These are phyloP conservation scores for Crocallis elinguaria DNA, from an alignment of 2,888 invertebrate genomes.

Conservation along the genomic window DNA sequence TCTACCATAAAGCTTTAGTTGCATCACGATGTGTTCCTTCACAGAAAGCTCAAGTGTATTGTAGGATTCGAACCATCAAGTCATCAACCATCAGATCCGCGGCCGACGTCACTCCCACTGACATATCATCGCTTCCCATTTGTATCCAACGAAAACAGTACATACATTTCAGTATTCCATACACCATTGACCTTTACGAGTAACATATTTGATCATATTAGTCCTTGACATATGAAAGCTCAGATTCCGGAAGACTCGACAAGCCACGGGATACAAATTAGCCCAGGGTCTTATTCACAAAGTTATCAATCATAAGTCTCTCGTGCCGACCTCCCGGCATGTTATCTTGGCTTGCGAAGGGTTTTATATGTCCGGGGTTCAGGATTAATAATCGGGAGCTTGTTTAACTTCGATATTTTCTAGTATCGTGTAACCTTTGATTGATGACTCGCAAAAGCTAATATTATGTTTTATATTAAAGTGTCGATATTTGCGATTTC, in stretches of 20 bases:
- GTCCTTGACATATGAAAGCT: constrained; percentile 17
- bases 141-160: no score
- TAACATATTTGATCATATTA: neutral
- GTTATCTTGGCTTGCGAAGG: constrained; percentile 28
- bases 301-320: constrained; percentile 38
- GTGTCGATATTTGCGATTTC: no score
- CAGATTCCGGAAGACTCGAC: constrained; percentile 17
- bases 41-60: no score
- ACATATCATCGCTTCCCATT: no score
- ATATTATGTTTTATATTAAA: no score
- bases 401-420: constrained; percentile 14
- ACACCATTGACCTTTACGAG: neutral
- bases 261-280: constrained; percentile 35
- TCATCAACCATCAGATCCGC: no score
- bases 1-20: no score
- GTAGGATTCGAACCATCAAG: no score
- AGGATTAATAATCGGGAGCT: constrained; percentile 28
- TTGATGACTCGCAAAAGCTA: neutral
- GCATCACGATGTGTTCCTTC: no score
- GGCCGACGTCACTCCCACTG: no score
- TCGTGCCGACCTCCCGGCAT: constrained; percentile 21
- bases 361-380: constrained; percentile 21
- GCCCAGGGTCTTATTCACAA: constrained; percentile 29
- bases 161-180: no score
- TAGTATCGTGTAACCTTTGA: neutral